These are phyloP conservation scores for Epirrhoe tristata DNA, from an alignment of 2,888 invertebrate species.

Conservation along the genomic window DNA sequence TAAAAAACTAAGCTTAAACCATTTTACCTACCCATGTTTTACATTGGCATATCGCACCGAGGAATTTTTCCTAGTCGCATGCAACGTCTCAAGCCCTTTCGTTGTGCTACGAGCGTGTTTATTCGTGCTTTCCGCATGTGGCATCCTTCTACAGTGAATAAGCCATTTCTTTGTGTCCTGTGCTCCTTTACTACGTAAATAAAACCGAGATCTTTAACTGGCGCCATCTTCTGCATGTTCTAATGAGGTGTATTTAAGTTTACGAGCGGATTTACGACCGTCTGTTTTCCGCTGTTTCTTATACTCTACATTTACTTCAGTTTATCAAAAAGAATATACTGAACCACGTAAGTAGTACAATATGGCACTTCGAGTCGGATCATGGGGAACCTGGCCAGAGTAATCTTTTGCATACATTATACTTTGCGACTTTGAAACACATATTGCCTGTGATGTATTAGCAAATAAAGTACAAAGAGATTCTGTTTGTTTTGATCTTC, in stretches of 20 bases:
- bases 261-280: slow-evolving; percentile 65
- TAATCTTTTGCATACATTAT: neutral
- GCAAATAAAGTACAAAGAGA: neutral
- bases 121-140: slow-evolving; percentile 11
- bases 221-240: slow-evolving; percentile 61
- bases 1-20: neutral
- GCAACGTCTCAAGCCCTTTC: neutral
- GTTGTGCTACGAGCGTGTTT: slow-evolving; percentile 4
- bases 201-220: slow-evolving; percentile 49
- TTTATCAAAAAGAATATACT: neutral
- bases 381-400: neutral
- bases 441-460: neutral
- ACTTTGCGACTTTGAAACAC: too few relatives aligned
- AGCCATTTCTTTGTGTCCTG: slow-evolving; percentile 30
- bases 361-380: neutral
- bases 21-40: neutral
- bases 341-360: neutral
- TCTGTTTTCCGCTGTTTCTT: slow-evolving; percentile 48
- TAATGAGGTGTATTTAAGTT: slow-evolving; percentile 65
- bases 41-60: slow-evolving; percentile 2
- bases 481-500: slow-evolving; percentile 2
- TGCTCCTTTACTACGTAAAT: slow-evolving; percentile 46
- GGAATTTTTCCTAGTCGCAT: slow-evolving; percentile 6
- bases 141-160: slow-evolving; percentile 18
- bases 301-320: slow-evolving; percentile 39